phyloP scores from a whole-genome alignment of 2,888 invertebrate species.

The Caenorhabditis sinica region DNA sequence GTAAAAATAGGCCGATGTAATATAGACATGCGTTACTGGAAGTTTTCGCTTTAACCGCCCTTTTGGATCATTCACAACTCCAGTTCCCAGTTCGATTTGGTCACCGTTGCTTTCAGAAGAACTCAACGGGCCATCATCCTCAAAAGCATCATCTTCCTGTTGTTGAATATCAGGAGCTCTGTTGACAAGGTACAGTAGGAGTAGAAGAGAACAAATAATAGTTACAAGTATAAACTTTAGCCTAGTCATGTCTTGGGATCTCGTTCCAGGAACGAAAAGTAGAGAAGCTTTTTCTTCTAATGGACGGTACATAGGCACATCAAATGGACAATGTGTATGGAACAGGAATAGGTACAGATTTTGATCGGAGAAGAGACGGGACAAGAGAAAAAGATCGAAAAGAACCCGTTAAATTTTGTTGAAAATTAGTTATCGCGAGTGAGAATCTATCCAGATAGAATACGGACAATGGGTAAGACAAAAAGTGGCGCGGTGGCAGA shows the following conservation, averaged over 20 bases:
- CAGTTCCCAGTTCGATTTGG: neutral
- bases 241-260: neutral
- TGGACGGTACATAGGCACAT: neutral
- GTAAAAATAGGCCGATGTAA: constrained; percentile 47
- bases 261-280: constrained; percentile 6
- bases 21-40: constrained; percentile 47
- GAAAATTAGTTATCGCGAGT: constrained; percentile 8
- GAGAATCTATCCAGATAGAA: constrained; percentile 7
- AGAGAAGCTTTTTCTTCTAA: neutral
- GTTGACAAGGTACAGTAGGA: constrained; percentile 14
- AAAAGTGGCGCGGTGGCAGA: neutral
- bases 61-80: constrained; percentile 38
- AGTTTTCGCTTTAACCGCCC: constrained; percentile 23
- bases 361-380: neutral
- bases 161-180: neutral
- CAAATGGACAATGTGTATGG: neutral
- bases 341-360: constrained; percentile 27
- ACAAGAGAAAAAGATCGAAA: constrained; percentile 21
- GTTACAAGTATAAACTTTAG: neutral
- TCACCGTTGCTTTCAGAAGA: neutral
- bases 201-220: neutral
- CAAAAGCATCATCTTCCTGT: neutral
- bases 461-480: neutral
- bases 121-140: neutral
- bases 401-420: constrained; percentile 19